phyloP scores from a whole-genome alignment of 2,113 vertebrate genomes.

The Halcyon malimbica region DNA sequence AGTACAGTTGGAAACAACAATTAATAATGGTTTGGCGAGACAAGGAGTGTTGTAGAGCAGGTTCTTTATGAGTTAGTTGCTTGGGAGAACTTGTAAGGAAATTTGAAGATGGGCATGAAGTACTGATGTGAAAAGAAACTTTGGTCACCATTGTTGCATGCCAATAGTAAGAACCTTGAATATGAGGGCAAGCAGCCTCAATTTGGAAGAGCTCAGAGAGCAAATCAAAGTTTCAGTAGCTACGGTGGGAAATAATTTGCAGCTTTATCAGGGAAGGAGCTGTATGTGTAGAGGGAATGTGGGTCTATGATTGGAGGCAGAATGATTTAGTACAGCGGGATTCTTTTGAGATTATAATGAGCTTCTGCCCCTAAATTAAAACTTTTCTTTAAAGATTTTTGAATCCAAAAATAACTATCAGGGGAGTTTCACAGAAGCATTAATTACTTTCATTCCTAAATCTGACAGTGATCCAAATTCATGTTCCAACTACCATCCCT shows the following conservation, averaged over 20 bases:
- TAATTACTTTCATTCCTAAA: slow-evolving; percentile 72
- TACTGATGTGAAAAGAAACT: neutral
- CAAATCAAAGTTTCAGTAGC: neutral
- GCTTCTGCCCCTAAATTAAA: slow-evolving; percentile 68
- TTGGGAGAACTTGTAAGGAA: neutral
- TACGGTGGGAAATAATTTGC: slow-evolving; percentile 27
- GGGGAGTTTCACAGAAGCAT: slow-evolving; percentile 65
- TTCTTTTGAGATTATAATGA: slow-evolving; percentile 65
- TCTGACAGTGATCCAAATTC: slow-evolving; percentile 68
- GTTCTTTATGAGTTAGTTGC: neutral
- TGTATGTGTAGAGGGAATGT: neutral
- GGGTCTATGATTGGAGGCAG: slow-evolving; percentile 13
- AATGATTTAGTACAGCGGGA: slow-evolving; percentile 40
- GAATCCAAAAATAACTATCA: slow-evolving; percentile 69
- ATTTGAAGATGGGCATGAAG: neutral
- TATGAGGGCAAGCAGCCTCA: neutral
- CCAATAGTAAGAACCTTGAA: neutral
- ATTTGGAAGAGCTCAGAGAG: neutral
- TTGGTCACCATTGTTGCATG: neutral
- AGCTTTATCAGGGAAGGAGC: neutral
- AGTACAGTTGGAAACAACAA: neutral
- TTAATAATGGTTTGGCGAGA: neutral
- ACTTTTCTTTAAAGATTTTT: slow-evolving; percentile 69
- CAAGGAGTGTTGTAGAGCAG: neutral
- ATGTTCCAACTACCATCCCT: slow-evolving; percentile 55